phyloP scores from a whole-genome alignment of 2,888 invertebrate species.

The Nesidiocoris tenuis region DNA sequence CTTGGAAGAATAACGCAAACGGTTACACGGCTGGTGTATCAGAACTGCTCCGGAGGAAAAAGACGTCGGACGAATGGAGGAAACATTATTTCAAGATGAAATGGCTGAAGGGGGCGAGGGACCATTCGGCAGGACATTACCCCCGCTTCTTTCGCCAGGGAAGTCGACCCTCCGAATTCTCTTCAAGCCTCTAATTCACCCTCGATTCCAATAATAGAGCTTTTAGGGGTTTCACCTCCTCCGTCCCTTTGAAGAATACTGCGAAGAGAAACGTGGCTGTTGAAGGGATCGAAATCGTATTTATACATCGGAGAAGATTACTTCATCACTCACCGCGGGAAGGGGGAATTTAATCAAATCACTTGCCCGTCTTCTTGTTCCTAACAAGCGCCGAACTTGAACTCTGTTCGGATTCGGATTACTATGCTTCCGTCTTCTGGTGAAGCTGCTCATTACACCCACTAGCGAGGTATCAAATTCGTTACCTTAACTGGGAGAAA shows the following conservation, averaged over 20 bases:
- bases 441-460: no score
- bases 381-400: neutral
- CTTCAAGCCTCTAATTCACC: conserved; percentile 36
- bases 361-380: conserved; percentile 10
- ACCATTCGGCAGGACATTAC: conserved; percentile 7
- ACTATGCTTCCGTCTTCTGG: no score
- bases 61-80: conserved; percentile 11
- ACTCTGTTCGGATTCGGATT: neutral
- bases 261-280: neutral
- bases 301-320: conserved; percentile 37
- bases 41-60: neutral
- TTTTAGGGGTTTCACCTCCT: conserved; percentile 27
- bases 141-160: neutral
- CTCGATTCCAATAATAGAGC: conserved; percentile 40
- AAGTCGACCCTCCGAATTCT: neutral
- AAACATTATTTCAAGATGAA: conserved; percentile 11
- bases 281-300: conserved; percentile 22
- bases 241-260: neutral
- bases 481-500: neutral
- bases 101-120: neutral
- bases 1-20: neutral
- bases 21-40: neutral
- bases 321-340: conserved; percentile 39
- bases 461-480: neutral
- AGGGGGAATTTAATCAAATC: conserved; percentile 38